Conservation (phyloP, 2,888 invertebrate genomes). For the Andrena dorsata region DNA sequence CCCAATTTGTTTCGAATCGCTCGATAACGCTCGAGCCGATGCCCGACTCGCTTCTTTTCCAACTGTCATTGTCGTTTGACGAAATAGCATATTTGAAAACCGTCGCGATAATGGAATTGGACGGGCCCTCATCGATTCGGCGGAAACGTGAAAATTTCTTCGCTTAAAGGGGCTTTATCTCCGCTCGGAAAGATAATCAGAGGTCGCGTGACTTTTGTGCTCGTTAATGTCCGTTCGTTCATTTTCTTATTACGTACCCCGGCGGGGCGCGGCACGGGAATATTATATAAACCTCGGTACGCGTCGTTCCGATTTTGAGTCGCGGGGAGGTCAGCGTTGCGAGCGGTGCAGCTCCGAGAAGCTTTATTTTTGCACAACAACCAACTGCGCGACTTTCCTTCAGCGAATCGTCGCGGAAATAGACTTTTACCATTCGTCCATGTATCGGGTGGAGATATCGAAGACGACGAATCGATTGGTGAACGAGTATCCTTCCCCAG, state of each 20-base stretch:
- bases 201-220: conserved; percentile 25
- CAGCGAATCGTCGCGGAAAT: not conserved
- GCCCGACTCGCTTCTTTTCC: not conserved
- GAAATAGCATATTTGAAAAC: not conserved
- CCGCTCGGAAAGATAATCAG: conserved; percentile 38
- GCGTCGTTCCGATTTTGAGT: not conserved
- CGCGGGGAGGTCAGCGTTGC: not conserved
- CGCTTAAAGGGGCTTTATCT: conserved; percentile 15
- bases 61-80: not conserved
- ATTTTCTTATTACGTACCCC: conserved; percentile 20
- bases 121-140: not conserved
- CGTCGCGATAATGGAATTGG: not conserved
- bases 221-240: conserved; percentile 1
- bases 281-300: conserved; percentile 7
- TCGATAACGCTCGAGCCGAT: conserved; percentile 16
- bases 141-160: conserved; percentile 23
- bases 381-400: not conserved
- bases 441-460: not conserved
- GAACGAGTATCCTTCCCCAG: not conserved
- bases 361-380: conserved; percentile 1
- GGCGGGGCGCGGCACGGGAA: not conserved
- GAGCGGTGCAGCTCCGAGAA: not conserved
- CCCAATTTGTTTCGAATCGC: conserved; percentile 54
- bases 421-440: not conserved
- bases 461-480: not conserved